Evolutionary conservation across 2,888 invertebrate species (phyloP).

Genomic region (Ligdia adustata): DNA sequence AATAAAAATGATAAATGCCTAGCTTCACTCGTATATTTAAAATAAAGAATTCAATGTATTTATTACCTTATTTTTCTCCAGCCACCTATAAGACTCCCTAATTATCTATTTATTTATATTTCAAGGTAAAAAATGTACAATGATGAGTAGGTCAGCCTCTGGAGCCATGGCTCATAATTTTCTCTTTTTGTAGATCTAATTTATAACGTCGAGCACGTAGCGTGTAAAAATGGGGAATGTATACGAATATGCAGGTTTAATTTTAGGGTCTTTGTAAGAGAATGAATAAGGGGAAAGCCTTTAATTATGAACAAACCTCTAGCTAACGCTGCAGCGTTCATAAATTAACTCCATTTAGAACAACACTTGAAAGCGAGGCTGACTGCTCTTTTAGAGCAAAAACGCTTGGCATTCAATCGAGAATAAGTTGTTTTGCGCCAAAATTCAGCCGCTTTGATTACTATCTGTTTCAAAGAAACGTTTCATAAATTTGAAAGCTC

Average conservation of each 20-base stretch:
- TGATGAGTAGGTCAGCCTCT: slow-evolving; percentile 64
- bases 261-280: slow-evolving; percentile 68
- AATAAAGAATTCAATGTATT: no score
- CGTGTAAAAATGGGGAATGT: slow-evolving; percentile 66
- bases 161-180: slow-evolving; percentile 63
- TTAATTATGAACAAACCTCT: slow-evolving; percentile 68
- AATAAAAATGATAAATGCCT: no score
- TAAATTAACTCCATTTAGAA: slow-evolving; percentile 59
- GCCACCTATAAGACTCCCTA: no score
- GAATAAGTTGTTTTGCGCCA: slow-evolving; percentile 36
- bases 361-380: slow-evolving; percentile 49
- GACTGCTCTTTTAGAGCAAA: slow-evolving; percentile 42
- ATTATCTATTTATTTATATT: slow-evolving; percentile 53
- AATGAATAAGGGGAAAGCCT: slow-evolving; percentile 69
- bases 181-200: slow-evolving; percentile 72
- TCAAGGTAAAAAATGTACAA: slow-evolving; percentile 54
- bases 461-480: slow-evolving; percentile 42
- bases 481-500: slow-evolving; percentile 37
- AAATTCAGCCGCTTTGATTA: slow-evolving; percentile 42
- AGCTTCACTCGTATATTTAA: no score
- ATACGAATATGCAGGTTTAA: slow-evolving; percentile 74
- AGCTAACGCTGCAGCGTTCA: slow-evolving; percentile 48
- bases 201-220: slow-evolving; percentile 69
- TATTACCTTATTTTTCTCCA: no score
- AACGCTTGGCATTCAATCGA: slow-evolving; percentile 38